phyloP scores from a whole-genome alignment of 1,140 invertebrate species.

The Drosophila kanapiae region DNA sequence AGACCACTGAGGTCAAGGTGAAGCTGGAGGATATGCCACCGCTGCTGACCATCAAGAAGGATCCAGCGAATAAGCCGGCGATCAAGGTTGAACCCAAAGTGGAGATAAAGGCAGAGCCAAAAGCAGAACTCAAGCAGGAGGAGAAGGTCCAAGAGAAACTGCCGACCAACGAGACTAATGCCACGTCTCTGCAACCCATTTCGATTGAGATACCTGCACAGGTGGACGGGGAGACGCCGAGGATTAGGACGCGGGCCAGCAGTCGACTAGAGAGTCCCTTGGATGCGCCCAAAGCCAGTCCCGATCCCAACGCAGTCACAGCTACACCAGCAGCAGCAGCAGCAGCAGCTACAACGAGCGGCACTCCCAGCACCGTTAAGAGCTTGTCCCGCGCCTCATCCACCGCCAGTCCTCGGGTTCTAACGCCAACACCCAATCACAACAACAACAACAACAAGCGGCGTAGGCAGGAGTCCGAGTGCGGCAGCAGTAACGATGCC shows the following conservation, averaged over 20 bases:
- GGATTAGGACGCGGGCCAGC: slow-evolving; percentile 89
- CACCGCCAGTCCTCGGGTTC: slow-evolving; percentile 54
- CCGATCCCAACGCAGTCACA: slow-evolving; percentile 59
- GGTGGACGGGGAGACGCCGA: slow-evolving; percentile 62
- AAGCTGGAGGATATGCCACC: slow-evolving; percentile 58
- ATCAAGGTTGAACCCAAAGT: slow-evolving; percentile 37
- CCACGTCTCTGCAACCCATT: slow-evolving; percentile 63
- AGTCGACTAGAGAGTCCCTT: slow-evolving; percentile 90
- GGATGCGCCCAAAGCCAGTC: slow-evolving; percentile 88
- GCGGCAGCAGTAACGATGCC: slow-evolving; percentile 76
- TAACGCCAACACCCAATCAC: slow-evolving; percentile 63
- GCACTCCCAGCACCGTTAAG: slow-evolving; percentile 33
- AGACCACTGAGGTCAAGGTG: slow-evolving; percentile 42
- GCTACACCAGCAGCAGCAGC: slow-evolving; percentile 17
- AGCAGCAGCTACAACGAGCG: neutral
- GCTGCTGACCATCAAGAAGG: slow-evolving; percentile 48
- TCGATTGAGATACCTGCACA: slow-evolving; percentile 81
- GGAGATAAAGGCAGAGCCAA: slow-evolving; percentile 33
- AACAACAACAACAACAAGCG: slow-evolving; percentile 86
- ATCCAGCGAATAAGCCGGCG: slow-evolving; percentile 13
- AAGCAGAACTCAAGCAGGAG: slow-evolving; percentile 24
- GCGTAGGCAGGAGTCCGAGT: slow-evolving; percentile 92
- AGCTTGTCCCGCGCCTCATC: slow-evolving; percentile 52
- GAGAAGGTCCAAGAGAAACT: slow-evolving; percentile 38
- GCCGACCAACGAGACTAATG: slow-evolving; percentile 22